Evolutionary conservation across 2,113 vertebrate genomes (phyloP), one percentile per base, ranked within the genome.

Genomic region (Planiliza haematocheilus): DNA sequence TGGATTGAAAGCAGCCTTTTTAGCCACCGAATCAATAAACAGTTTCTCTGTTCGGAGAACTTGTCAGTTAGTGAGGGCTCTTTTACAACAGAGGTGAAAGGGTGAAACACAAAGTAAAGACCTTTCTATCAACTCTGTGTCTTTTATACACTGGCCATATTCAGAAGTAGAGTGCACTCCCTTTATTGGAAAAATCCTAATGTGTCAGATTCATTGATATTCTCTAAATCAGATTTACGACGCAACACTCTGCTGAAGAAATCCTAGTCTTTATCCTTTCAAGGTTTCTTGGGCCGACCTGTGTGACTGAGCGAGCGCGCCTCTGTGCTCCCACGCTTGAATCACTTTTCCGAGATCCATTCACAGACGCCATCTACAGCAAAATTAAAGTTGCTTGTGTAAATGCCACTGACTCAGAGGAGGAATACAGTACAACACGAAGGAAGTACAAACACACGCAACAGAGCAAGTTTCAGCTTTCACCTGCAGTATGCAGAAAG

Each of bases 1-100:
- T 84, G 94, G 92, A 53, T 92, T 90, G 91, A 94, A 93, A 94
- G 94, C 89, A n/a, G 88, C 91, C 75, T 88, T 81, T 90, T 81
- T 78, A 74, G 81, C 85, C 12, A 20, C 57, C 39, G 75, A 89
- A 92, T 93, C 91, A 66, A 88, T 90, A 81, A 69, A 12, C 38
- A 45, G 46, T 50, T 72, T 71, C 71, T 84, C 51, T 74, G 60
- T 66, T 66, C 56, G 64, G 65, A 85, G 93, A 51, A 91, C 69
- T 37, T 93, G 79, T 76, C 55, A 24, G 81, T 42, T 7, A 80
- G 53, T 76, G 87, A 74, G 57, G 89, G 82, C 77, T 88, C 64
- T 68, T 66, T 62, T 49, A 68, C 63, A 81, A 83, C 60, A 84
- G 76, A 70, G 64, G 78, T 58, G 57, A 79, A 64, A 73, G 76